Conservation (phyloP, 2,888 invertebrate species). For the Lysandra bellargus region DNA sequence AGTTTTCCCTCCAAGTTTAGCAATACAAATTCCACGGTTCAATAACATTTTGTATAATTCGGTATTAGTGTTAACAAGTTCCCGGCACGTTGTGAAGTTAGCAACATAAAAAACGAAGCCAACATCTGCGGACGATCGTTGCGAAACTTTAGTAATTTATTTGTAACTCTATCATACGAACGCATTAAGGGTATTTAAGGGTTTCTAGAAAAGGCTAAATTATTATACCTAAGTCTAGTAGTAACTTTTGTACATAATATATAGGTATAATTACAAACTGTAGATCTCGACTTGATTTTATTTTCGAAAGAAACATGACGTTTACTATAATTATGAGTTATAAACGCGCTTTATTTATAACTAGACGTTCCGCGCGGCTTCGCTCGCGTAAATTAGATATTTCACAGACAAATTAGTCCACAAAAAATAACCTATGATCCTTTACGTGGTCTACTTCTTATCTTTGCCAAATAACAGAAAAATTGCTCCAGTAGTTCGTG, state of each 20-base stretch:
- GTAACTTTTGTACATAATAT: background rate
- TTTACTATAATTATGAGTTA: too few species aligned
- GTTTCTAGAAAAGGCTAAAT: background rate
- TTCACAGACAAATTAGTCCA: too few species aligned
- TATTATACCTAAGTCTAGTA: background rate
- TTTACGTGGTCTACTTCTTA: too few species aligned
- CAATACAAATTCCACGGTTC: background rate
- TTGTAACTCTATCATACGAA: constrained; percentile 30
- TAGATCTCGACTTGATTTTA: too few species aligned
- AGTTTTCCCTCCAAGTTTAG: background rate
- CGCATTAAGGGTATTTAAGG: constrained; percentile 18
- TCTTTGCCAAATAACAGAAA: too few species aligned
- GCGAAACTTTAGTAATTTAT: constrained; percentile 40
- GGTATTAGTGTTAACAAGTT: background rate
- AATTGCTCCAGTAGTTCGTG: too few species aligned
- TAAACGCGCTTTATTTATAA: too few species aligned
- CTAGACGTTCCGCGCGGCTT: too few species aligned
- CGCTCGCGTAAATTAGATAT: too few species aligned
- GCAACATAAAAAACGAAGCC: constrained; percentile 32
- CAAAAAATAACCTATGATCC: too few species aligned
- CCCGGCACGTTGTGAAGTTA: constrained; percentile 13
- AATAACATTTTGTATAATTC: constrained; percentile 10
- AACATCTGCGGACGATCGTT: constrained; percentile 41
- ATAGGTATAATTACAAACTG: too few species aligned
- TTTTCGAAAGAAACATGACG: too few species aligned